These are phyloP conservation scores for Pristionchus entomophagus DNA, from an alignment of 2,888 invertebrate species.

Conservation along the genomic window DNA sequence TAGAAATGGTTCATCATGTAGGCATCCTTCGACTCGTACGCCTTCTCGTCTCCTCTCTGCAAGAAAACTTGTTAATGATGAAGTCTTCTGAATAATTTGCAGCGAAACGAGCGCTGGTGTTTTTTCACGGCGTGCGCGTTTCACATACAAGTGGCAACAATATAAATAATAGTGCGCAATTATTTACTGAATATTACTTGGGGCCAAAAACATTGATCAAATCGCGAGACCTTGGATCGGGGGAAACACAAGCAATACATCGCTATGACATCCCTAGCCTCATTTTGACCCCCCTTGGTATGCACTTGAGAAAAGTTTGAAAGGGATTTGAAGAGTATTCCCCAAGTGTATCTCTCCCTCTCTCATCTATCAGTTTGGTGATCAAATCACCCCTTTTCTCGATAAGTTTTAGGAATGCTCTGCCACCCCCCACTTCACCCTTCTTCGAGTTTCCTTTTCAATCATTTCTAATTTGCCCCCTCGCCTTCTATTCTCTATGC, in stretches of 20 bases:
- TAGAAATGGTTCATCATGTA: constrained; percentile 70
- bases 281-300: background rate
- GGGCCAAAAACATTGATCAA: too few species aligned
- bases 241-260: too few species aligned
- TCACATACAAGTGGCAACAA: too few species aligned
- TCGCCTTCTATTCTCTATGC: background rate
- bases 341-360: background rate
- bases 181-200: too few species aligned
- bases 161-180: too few species aligned
- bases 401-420: constrained; percentile 27
- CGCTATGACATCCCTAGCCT: too few species aligned
- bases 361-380: constrained; percentile 4
- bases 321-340: background rate
- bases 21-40: constrained; percentile 70
- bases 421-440: background rate
- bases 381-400: constrained; percentile 26
- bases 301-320: constrained; percentile 31
- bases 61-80: constrained; percentile 8
- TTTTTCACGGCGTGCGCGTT: too few species aligned
- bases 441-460: constrained; percentile 8
- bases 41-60: constrained; percentile 68
- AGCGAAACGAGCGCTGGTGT: too few species aligned
- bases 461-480: constrained; percentile 38
- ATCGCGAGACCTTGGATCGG: too few species aligned
- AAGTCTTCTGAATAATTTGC: too few species aligned